A percentile compares a stretch with the other conserved stretches of the same genome.
Conservation (phyloP, 2,797 vertebrate species). For the Harpia harpyja region DNA sequence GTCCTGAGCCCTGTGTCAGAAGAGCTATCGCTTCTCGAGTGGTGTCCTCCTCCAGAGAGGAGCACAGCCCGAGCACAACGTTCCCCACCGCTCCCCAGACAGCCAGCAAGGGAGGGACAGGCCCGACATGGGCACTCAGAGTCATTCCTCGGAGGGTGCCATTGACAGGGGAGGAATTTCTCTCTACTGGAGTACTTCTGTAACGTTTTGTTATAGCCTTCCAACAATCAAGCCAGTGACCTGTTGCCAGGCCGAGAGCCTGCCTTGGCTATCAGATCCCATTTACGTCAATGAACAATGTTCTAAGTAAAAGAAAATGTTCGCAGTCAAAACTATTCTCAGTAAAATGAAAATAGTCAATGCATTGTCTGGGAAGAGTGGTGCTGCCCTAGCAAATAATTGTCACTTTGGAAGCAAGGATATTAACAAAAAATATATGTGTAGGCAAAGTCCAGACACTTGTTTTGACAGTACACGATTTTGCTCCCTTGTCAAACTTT, state of each 20-base stretch:
- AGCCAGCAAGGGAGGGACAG: rapidly evolving
- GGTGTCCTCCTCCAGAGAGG: neutral
- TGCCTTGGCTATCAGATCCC: conserved; percentile 16
- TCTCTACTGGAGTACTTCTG: neutral
- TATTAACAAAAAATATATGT: conserved; percentile 25
- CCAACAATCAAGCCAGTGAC: neutral
- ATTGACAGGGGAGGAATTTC: neutral
- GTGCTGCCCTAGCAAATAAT: conserved; percentile 23
- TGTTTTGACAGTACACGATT: conserved; percentile 3
- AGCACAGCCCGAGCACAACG: rapidly evolving
- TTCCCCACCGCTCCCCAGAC: neutral
- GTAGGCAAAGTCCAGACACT: conserved; percentile 25
- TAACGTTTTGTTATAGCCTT: neutral
- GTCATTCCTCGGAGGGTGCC: neutral
- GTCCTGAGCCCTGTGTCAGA: rapidly evolving
- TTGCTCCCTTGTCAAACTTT: conserved; percentile 13
- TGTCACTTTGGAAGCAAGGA: conserved; percentile 13
- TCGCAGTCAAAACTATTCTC: neutral
- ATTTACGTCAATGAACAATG: neutral
- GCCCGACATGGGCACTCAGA: rapidly evolving
- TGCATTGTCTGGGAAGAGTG: conserved; percentile 3
- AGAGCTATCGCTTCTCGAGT: neutral
- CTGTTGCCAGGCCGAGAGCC: neutral
- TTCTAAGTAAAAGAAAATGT: conserved; percentile 18
- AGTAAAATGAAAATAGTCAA: conserved; percentile 40